These are phyloP conservation scores for Metellina segmentata DNA, from an alignment of 2,888 invertebrate species.

Conservation along the genomic window DNA sequence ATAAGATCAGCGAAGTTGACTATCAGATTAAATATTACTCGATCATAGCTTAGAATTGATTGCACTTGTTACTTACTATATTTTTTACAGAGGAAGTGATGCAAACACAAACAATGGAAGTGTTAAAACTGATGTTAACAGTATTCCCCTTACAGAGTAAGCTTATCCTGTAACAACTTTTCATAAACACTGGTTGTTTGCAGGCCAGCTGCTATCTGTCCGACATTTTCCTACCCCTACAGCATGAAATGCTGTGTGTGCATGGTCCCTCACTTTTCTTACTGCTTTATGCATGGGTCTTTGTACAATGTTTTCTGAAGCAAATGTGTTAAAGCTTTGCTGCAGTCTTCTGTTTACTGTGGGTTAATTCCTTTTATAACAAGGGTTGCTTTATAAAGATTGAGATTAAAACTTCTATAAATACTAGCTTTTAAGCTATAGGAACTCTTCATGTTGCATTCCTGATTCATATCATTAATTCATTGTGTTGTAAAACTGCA, in stretches of 20 bases:
- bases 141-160: constrained; percentile 70
- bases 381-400: too few relatives aligned
- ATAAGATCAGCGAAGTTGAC: not conserved
- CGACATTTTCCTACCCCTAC: not conserved
- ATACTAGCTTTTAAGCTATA: too few relatives aligned
- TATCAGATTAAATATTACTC: not conserved
- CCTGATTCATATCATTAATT: too few relatives aligned
- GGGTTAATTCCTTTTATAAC: not conserved
- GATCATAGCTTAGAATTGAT: not conserved
- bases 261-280: constrained; percentile 44
- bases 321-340: constrained; percentile 1
- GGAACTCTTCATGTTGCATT: too few relatives aligned
- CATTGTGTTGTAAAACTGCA: too few relatives aligned
- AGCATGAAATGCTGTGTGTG: constrained; percentile 63
- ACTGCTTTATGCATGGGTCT: constrained; percentile 59
- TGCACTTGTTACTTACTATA: constrained; percentile 15
- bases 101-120: constrained; percentile 69
- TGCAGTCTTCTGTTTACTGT: not conserved
- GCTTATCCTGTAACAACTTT: constrained; percentile 38
- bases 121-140: constrained; percentile 66
- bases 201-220: constrained; percentile 41
- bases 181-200: constrained; percentile 31
- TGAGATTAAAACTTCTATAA: too few relatives aligned
- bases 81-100: constrained; percentile 73
- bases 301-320: not conserved